Base-by-base conservation (phyloP, 2,797 vertebrate species). In the Enteromius fasciolatus region DNA sequence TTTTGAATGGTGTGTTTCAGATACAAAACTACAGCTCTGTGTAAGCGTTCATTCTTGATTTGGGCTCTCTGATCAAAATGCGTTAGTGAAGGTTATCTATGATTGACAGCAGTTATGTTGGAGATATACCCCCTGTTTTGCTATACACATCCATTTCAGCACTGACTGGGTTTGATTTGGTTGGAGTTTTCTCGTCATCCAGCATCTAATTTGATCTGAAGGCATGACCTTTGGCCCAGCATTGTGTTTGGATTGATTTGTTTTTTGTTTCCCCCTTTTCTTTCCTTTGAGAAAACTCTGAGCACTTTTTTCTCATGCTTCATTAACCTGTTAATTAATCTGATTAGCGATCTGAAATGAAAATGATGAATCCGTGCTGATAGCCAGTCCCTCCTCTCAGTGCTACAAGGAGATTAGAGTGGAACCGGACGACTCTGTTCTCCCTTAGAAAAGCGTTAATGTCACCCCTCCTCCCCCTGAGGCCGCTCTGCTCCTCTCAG, bases 71-170 rank as follows among this genome's bases (percentile, higher is more conserved):
- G 63, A 66, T 77, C 54, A 63, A 61, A 59, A 31, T 10, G 11
- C 10, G 20, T 23, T 33, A 44, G 33, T 67, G 86, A 88, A 80
- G 77, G 79, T 85, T 80, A 44, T 85, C 87, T 76, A 77, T 84
- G 87, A 90, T 85, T 73, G 33, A 86, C 79, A 75, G 41, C 12
- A 46, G 44, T 14, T 64, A 66, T 23, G 91, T 90, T 91, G 61
- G 86, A 89, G 86, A 92, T 93, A 90, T 92, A 85, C 90, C 90
- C 87, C 90, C 90, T 88, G 87, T 88, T 91, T 90, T 92, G 93
- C 92, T 93, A 93, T 94, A 93, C 93, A 92, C 87, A 88, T 88
- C 85, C 86, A 89, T 86, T 86, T 88, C 89, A 90, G 90, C 91
- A 92, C 89, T 90, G 84, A 78, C 79, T 85, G 87, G 87, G 87